Evolutionary conservation across 2,113 vertebrate genomes (phyloP).

Genomic region (Beaufortia kweichowensis): DNA sequence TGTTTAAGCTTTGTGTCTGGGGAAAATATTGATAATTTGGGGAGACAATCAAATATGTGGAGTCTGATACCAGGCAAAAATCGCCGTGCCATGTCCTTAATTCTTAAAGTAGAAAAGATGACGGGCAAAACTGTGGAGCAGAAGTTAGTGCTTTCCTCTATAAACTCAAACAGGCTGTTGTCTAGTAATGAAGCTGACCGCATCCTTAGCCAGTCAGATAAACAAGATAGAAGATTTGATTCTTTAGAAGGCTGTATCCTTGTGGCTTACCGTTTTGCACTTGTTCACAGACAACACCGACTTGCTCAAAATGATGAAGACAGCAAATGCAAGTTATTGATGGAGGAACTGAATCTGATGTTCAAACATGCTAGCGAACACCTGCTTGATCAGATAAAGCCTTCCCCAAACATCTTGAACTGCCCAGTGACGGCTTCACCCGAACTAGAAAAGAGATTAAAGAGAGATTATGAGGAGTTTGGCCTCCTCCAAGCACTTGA

Average conservation of each 20-base stretch:
- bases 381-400: slow-evolving; percentile 56
- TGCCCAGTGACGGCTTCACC: background rate
- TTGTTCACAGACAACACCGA: slow-evolving; percentile 71
- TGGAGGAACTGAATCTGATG: slow-evolving; percentile 85
- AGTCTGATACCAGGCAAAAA: slow-evolving; percentile 74
- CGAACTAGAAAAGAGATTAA: slow-evolving; percentile 53
- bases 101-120: slow-evolving; percentile 75
- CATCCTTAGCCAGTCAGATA: slow-evolving; percentile 63
- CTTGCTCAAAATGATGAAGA: slow-evolving; percentile 67
- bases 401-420: background rate
- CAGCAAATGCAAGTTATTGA: slow-evolving; percentile 80
- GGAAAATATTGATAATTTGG: background rate
- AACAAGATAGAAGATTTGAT: slow-evolving; percentile 32
- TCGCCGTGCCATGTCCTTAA: slow-evolving; percentile 78
- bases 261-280: slow-evolving; percentile 79
- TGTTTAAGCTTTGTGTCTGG: too few species aligned
- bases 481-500: slow-evolving; percentile 41
- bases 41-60: slow-evolving; percentile 15
- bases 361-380: slow-evolving; percentile 79
- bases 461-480: slow-evolving; percentile 56
- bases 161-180: slow-evolving; percentile 74
- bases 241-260: slow-evolving; percentile 75
- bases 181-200: slow-evolving; percentile 80
- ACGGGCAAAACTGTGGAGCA: slow-evolving; percentile 59
- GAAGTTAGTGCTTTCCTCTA: slow-evolving; percentile 69